These are phyloP conservation scores for Cladorhizidae sp. DNA, from an alignment of 37 sponge, comb jelly and placozoan species.

Conservation along the genomic window DNA sequence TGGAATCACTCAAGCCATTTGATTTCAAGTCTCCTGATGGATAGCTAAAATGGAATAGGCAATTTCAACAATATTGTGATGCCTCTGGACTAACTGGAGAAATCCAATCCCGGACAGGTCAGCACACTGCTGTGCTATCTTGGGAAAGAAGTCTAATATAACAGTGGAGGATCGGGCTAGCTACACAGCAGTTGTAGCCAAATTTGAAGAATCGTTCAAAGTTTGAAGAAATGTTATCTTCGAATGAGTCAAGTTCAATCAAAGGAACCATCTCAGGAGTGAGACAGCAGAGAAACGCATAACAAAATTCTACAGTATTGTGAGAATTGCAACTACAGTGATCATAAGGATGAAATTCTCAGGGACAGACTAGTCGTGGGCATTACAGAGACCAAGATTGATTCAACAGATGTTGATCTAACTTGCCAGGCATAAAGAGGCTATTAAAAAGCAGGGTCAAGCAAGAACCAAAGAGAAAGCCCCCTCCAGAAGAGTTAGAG, in stretches of 20 bases:
- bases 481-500: too few species aligned
- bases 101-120: neutral
- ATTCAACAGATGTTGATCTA: too few species aligned
- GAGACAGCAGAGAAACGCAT: conserved; percentile 30
- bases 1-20: too few species aligned
- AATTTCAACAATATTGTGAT: conserved; percentile 2
- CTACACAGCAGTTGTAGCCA: conserved; percentile 12
- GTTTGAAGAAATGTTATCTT: conserved; percentile 35
- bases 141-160: conserved; percentile 21
- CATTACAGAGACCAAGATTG: too few species aligned
- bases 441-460: too few species aligned
- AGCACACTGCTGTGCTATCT: conserved; percentile 26
- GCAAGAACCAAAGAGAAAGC: too few species aligned
- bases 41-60: conserved; percentile 32
- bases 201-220: conserved; percentile 26
- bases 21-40: too few species aligned
- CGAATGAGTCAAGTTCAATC: conserved; percentile 26
- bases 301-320: conserved; percentile 9
- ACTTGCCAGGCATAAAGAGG: too few species aligned
- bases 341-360: conserved; percentile 31
- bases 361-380: too few species aligned
- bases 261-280: conserved; percentile 1
- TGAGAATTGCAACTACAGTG: conserved; percentile 18
- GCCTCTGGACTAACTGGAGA: conserved; percentile 14
- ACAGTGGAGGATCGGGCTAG: neutral